Percentiles rank a stretch among this genome's conserved stretches.
These are phyloP conservation scores for Aegotheles bennettii DNA, from an alignment of 2,113 vertebrate genomes.

Conservation along the genomic window DNA sequence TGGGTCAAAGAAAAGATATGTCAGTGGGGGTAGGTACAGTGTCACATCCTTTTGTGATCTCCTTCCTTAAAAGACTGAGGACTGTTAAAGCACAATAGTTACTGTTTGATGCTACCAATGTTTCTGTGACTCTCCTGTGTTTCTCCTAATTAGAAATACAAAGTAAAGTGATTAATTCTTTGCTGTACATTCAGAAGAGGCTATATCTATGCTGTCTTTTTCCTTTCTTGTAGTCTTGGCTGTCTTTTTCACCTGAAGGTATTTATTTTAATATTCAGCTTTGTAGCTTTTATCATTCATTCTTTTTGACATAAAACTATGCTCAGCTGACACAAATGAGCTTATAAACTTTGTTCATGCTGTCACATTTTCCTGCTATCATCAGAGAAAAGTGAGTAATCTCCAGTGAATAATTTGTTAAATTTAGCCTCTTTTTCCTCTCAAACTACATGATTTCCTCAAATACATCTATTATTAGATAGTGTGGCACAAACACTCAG, in stretches of 20 bases:
- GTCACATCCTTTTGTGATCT: neutral
- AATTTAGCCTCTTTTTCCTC: constrained; percentile 40
- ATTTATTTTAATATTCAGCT: constrained; percentile 52
- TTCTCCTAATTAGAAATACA: neutral
- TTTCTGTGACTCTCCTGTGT: neutral
- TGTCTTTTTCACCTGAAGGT: neutral
- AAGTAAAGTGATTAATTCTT: neutral
- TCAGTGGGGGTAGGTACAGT: neutral
- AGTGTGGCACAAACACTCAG: neutral
- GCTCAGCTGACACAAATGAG: constrained; percentile 15
- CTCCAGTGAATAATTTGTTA: constrained; percentile 44
- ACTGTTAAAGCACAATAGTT: neutral
- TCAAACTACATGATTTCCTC: neutral
- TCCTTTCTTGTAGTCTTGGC: constrained; percentile 3
- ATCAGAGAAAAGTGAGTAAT: constrained; percentile 46
- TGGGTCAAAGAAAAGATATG: neutral
- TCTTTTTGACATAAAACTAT: constrained; percentile 38
- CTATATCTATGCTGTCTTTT: neutral
- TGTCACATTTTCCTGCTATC: constrained; percentile 41
- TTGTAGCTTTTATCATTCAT: constrained; percentile 50
- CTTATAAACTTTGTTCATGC: constrained; percentile 46
- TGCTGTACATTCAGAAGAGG: neutral
- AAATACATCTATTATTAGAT: constrained; percentile 39
- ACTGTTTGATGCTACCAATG: neutral
- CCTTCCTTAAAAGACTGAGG: neutral